phyloP scores from a whole-genome alignment of 1,140 invertebrate species.

The Drosophila busckii region DNA sequence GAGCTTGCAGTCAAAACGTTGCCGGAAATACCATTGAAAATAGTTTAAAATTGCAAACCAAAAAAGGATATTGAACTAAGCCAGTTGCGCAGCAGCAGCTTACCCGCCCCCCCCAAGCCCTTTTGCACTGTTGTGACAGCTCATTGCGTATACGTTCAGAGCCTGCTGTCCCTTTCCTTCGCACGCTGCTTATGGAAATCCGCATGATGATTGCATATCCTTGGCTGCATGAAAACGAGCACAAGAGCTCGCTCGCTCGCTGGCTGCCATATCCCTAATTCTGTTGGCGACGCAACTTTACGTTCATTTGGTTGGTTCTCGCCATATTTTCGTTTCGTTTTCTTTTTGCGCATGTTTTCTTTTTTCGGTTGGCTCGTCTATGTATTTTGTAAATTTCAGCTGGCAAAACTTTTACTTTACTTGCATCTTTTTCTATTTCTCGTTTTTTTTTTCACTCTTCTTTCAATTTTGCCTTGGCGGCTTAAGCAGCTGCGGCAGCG shows the following conservation, averaged over 20 bases:
- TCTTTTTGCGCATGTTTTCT: slow-evolving; percentile 5
- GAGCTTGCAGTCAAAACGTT: slow-evolving; percentile 49
- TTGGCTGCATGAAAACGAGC: slow-evolving; percentile 54
- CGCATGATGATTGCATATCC: slow-evolving; percentile 78
- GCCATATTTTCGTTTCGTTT: slow-evolving; percentile 20
- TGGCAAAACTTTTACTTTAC: slow-evolving; percentile 64
- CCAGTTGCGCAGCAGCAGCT: slow-evolving; percentile 59
- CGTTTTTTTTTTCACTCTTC: no score
- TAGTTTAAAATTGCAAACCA: slow-evolving; percentile 70
- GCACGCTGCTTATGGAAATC: slow-evolving; percentile 74
- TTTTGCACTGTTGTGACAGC: no score
- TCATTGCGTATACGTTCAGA: no score
- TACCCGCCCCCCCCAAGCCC: no score
- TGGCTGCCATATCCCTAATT: slow-evolving; percentile 69
- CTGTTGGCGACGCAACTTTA: slow-evolving; percentile 54
- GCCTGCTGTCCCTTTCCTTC: slow-evolving; percentile 15
- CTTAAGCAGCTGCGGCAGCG: slow-evolving; percentile 35
- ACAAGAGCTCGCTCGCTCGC: no score
- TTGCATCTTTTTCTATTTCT: slow-evolving; percentile 43
- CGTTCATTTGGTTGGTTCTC: slow-evolving; percentile 67
- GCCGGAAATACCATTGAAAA: slow-evolving; percentile 72
- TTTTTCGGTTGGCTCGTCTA: neutral
- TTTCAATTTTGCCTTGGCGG: slow-evolving; percentile 56
- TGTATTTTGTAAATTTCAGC: slow-evolving; percentile 49
- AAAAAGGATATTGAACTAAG: slow-evolving; percentile 74